Evolutionary conservation across 2,797 vertebrate genomes (phyloP).

Genomic region (Acanthurus tractus): DNA sequence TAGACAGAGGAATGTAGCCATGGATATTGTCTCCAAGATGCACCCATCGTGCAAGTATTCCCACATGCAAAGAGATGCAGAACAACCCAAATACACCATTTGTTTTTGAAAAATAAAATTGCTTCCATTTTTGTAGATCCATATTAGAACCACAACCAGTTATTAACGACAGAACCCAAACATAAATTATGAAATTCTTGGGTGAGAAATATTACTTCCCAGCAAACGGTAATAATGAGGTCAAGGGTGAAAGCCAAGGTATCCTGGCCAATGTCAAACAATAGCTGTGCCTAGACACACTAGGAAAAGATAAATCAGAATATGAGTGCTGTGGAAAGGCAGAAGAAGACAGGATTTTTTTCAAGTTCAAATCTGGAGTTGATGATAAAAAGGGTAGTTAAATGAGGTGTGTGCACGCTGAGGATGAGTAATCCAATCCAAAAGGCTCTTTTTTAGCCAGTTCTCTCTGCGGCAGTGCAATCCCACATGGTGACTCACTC

Average conservation of each 20-base stretch:
- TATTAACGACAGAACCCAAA: conserved; percentile 48
- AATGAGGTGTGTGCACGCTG: conserved; percentile 32
- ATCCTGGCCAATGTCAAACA: conserved; percentile 30
- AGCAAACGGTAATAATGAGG: conserved; percentile 32
- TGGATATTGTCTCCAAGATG: conserved; percentile 65
- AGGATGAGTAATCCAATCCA: conserved; percentile 53
- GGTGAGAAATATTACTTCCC: conserved; percentile 39
- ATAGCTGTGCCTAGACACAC: conserved; percentile 4
- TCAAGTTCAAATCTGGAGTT: conserved; percentile 5
- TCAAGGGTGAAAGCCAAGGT: conserved; percentile 39
- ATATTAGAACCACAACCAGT: conserved; percentile 15
- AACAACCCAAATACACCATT: conserved; percentile 24
- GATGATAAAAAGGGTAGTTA: conserved; percentile 47
- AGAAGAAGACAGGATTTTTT: background rate
- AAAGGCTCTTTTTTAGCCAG: conserved; percentile 44
- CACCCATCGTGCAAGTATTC: conserved; percentile 31
- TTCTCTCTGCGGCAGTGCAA: conserved; percentile 62
- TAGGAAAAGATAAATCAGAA: background rate
- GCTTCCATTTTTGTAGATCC: conserved; percentile 25
- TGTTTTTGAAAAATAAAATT: conserved; percentile 22
- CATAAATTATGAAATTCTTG: conserved; percentile 22
- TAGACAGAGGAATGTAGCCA: conserved; percentile 67
- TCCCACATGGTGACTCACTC: conserved; percentile 77
- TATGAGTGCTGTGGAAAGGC: background rate
- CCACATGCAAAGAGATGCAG: conserved; percentile 35